Evolutionary conservation across 1,140 invertebrate species (phyloP).

Genomic region (Habropoda laboriosa): DNA sequence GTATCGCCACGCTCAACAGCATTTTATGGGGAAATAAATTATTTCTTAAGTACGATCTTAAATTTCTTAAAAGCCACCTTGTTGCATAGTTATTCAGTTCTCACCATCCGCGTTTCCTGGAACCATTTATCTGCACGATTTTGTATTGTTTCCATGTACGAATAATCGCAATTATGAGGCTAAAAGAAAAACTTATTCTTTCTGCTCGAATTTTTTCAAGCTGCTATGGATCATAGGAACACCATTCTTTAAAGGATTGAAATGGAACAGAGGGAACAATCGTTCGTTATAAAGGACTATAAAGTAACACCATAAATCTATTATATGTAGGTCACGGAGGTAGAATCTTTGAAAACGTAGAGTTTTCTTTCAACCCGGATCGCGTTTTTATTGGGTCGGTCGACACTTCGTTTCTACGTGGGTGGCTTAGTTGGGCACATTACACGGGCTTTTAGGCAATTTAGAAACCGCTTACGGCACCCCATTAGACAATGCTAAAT

Average conservation of each 20-base stretch:
- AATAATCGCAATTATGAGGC: background rate
- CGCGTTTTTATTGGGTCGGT: conserved; percentile 48
- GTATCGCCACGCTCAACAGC: background rate
- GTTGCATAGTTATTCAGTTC: background rate
- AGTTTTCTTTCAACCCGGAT: conserved; percentile 30
- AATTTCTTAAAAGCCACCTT: background rate
- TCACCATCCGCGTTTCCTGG: background rate
- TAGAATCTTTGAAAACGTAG: conserved; percentile 47
- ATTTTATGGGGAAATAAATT: background rate
- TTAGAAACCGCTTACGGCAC: conserved; percentile 38
- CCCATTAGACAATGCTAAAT: conserved; percentile 58
- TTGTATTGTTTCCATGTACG: background rate
- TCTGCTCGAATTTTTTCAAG: background rate
- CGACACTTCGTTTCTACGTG: conserved; percentile 43
- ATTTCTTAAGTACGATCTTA: background rate
- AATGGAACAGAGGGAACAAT: background rate
- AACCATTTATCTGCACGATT: background rate
- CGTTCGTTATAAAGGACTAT: background rate
- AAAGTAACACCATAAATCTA: conserved; percentile 31
- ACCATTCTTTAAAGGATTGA: background rate
- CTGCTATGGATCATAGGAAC: conserved; percentile 18
- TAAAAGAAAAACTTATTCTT: background rate
- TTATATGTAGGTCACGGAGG: conserved; percentile 29
- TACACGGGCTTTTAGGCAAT: conserved; percentile 58
- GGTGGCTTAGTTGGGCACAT: conserved; percentile 44